A percentile compares a stretch with the other conserved stretches of the same genome.
phyloP scores from a whole-genome alignment of 2,113 vertebrate species.

The Hippocampus abdominalis region DNA sequence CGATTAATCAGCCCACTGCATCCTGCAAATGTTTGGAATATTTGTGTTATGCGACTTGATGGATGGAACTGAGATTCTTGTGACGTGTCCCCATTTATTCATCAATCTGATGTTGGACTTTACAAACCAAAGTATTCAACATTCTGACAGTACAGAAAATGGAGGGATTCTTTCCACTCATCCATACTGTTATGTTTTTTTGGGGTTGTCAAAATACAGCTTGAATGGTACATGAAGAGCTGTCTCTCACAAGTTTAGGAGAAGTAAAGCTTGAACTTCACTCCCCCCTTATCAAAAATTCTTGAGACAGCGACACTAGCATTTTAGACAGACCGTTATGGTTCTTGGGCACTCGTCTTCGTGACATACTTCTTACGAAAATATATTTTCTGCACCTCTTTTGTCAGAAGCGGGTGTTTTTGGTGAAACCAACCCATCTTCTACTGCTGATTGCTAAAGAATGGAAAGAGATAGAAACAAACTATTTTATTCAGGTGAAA shows the following conservation, averaged over 20 bases:
- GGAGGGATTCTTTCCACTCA: neutral
- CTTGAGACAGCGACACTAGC: slow-evolving; percentile 14
- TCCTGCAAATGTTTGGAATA: neutral
- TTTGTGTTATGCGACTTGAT: neutral
- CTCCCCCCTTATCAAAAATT: slow-evolving; percentile 17
- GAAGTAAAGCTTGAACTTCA: slow-evolving; percentile 21
- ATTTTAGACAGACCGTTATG: slow-evolving; percentile 19
- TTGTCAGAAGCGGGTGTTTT: too few species aligned
- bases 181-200: neutral
- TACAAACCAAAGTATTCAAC: neutral
- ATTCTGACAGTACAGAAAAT: neutral
- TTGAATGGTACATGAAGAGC: neutral
- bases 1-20: neutral
- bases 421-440: too few species aligned
- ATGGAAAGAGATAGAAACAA: too few species aligned
- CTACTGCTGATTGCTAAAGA: too few species aligned
- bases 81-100: slow-evolving; percentile 5
- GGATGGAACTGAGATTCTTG: neutral
- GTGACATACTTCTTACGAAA: too few species aligned
- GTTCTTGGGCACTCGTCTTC: slow-evolving; percentile 4
- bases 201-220: neutral
- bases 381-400: too few species aligned
- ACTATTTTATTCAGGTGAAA: too few species aligned
- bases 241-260: neutral
- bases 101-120: neutral